Conservation (phyloP, 2,888 invertebrate species). For the Anarsia innoxiella region DNA sequence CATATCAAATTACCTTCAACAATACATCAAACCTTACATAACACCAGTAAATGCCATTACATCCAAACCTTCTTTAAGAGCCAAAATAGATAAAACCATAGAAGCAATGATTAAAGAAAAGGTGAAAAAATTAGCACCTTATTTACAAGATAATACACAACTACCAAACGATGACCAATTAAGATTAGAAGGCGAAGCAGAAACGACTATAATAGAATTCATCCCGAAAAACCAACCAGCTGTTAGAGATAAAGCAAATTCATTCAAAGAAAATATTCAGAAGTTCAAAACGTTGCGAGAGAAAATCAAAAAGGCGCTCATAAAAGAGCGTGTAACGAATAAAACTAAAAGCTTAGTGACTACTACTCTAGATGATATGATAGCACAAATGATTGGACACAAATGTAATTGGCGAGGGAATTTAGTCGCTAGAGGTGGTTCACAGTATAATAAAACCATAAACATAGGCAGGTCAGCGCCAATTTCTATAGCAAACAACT, state of each 20-base stretch:
- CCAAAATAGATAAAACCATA: too few species aligned
- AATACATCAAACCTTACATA: too few species aligned
- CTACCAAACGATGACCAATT: constrained; percentile 18
- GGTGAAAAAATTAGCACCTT: constrained; percentile 31
- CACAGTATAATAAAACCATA: too few species aligned
- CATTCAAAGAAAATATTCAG: constrained; percentile 26
- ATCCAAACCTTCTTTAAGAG: too few species aligned
- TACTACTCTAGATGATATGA: constrained; percentile 41
- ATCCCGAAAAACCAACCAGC: constrained; percentile 19
- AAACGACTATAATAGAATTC: constrained; percentile 47
- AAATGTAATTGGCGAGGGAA: constrained; percentile 32
- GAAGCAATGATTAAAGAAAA: constrained; percentile 29
- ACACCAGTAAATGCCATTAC: too few species aligned
- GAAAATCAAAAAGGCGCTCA: constrained; percentile 33
- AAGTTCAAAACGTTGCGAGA: constrained; percentile 40
- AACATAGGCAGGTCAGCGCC: too few species aligned
- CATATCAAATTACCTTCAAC: too few species aligned
- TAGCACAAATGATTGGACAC: constrained; percentile 33
- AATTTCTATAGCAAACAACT: too few species aligned
- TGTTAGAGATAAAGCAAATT: constrained; percentile 11
- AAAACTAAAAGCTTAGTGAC: constrained; percentile 35
- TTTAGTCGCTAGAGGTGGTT: background rate
- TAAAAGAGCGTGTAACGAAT: constrained; percentile 34
- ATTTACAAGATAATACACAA: constrained; percentile 33
- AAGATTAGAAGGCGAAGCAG: constrained; percentile 29